Conservation (phyloP, 2,888 invertebrate genomes). For the Brenthis hecate region DNA sequence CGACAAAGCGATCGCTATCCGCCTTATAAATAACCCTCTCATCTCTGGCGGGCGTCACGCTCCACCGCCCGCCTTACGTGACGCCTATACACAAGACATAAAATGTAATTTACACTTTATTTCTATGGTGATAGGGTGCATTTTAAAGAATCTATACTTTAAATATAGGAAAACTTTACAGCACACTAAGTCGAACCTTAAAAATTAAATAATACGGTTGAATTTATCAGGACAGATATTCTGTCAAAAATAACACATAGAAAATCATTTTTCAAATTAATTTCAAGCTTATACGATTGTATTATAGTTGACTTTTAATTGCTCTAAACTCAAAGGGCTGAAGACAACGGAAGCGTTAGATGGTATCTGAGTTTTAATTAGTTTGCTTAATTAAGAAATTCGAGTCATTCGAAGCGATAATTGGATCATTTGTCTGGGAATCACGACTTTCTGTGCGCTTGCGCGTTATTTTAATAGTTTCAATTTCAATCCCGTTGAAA, state of each 20-base stretch:
- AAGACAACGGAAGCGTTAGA: conserved; percentile 46
- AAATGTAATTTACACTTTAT: conserved; percentile 32
- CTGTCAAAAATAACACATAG: conserved; percentile 13
- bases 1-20: conserved; percentile 38
- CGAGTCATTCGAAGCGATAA: conserved; percentile 66
- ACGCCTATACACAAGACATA: conserved; percentile 46
- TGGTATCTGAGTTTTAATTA: conserved; percentile 64
- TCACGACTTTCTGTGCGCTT: conserved; percentile 34
- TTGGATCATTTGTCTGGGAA: conserved; percentile 66
- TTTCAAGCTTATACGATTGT: conserved; percentile 14
- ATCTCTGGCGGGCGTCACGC: conserved; percentile 81
- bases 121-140: accelerated
- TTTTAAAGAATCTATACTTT: conserved; percentile 13
- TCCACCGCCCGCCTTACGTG: conserved; percentile 66
- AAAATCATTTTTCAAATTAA: neutral
- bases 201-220: neutral
- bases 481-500: neutral
- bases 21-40: conserved; percentile 66
- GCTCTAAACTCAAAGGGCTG: conserved; percentile 22
- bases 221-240: neutral
- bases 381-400: conserved; percentile 71
- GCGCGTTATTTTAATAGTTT: neutral
- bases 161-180: conserved; percentile 15
- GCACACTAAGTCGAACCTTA: conserved; percentile 30
- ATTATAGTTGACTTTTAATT: conserved; percentile 19